Base-by-base conservation (phyloP, 2,797 vertebrate genomes). In the Morus bassanus region DNA sequence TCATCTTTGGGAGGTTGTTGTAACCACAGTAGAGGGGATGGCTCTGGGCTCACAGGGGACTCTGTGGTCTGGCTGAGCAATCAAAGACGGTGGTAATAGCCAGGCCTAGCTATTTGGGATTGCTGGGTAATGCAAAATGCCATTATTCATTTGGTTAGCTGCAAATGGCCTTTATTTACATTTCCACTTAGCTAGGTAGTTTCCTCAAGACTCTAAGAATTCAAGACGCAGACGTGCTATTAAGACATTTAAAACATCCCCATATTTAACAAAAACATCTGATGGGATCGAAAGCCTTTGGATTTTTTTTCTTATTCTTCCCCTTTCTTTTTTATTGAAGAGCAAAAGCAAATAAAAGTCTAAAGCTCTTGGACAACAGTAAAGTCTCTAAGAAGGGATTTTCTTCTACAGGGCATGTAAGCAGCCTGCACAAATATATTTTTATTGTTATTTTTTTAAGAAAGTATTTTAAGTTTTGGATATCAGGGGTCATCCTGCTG, bases 1-100 rank as follows among this genome's bases (percentile, higher is more conserved):
- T 45, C 21, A 4, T 63, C 69, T 14, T 45, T 21, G 45, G 35
- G 50, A 59, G 30, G 68, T 17, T 15, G 22, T 18, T 70, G 51
- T n/a, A 75, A 35, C n/a, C 59, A 16, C 41, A 78, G 56, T 15
- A 21, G 46, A 74, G 9, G 35, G 45, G 72, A 51, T 28, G 67
- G 67, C 37, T 91, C 43, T 82, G 92, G 92, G 72, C 84, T 82
- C 6, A 0, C 56, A 43, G 21, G 13, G 27, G 35, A 16, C 56
- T 78, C 56, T 92, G 90, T 82, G 95, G 92, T 90, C 92, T 78
- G 90, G 87, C 87, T 56, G 51, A 82, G 84, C 51, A 48, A 78
- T 54, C 83, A 80, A 51, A 88, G 75, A 46, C 30, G 46, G 19
- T 65, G 61, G 79, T 41, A 60, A 48, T 45, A 75, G 67, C 56